phyloP scores from a whole-genome alignment of 2,113 vertebrate species.

The Athene cunicularia region DNA sequence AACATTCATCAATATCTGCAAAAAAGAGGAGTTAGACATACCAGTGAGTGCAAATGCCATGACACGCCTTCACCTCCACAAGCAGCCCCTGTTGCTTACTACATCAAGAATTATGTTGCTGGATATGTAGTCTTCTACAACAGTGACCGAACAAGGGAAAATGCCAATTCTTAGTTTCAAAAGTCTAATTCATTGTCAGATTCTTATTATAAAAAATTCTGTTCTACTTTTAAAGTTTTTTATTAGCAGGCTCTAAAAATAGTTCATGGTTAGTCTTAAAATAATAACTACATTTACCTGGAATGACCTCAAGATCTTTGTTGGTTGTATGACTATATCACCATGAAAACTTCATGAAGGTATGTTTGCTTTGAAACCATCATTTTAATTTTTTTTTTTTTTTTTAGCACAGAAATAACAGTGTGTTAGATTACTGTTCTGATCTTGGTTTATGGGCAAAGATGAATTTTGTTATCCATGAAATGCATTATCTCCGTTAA shows the following conservation, averaged over 20 bases:
- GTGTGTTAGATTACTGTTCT: not conserved
- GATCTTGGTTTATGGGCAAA: not conserved
- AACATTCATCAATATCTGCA: slow-evolving; percentile 81
- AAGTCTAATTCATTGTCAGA: not conserved
- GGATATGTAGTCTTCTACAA: not conserved
- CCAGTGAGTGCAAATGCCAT: not conserved
- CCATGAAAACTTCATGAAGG: not conserved
- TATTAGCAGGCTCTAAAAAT: not conserved
- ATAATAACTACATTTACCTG: not conserved
- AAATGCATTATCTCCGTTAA: not conserved
- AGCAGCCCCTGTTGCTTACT: not conserved
- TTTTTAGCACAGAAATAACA: fast-evolving
- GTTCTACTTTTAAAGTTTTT: not conserved
- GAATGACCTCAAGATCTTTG: not conserved
- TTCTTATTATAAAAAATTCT: not conserved
- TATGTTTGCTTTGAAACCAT: not conserved
- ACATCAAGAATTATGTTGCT: not conserved
- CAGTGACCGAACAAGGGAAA: not conserved
- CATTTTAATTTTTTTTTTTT: not conserved
- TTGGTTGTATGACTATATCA: not conserved
- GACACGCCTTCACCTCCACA: not conserved
- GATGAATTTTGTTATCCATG: not conserved
- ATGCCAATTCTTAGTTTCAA: not conserved
- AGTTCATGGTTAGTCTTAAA: not conserved
- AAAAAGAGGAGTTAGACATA: not conserved